A percentile compares a stretch with the other conserved stretches of the same genome.
These are phyloP conservation scores for Phaetusa simplex DNA, from an alignment of 2,113 vertebrate species.

Conservation along the genomic window DNA sequence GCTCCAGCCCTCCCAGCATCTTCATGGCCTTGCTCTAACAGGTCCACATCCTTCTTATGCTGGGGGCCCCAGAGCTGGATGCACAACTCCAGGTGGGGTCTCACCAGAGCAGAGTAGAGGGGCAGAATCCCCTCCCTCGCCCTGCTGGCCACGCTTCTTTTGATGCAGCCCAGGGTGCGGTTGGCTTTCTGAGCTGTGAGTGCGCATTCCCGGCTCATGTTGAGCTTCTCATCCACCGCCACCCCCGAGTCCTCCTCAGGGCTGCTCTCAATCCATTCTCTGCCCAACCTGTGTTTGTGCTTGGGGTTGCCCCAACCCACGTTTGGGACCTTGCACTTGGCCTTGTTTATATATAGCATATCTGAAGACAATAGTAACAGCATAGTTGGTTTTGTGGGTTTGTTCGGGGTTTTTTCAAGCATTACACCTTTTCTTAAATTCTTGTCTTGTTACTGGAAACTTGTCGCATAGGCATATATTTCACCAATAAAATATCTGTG, in stretches of 20 bases:
- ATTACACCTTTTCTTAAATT: not conserved
- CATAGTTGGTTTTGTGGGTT: not conserved
- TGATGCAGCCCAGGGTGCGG: not conserved
- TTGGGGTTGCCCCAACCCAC: not conserved
- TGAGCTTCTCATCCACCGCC: not conserved
- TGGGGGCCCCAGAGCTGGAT: no score
- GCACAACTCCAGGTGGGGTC: not conserved
- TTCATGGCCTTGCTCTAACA: no score
- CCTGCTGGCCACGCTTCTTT: not conserved
- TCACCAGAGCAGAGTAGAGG: not conserved
- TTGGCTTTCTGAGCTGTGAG: not conserved
- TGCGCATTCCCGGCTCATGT: not conserved
- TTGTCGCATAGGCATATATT: not conserved
- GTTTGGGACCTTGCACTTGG: not conserved
- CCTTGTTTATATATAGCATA: not conserved
- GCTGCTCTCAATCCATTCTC: not conserved
- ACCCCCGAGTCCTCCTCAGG: not conserved
- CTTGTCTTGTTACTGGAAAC: not conserved
- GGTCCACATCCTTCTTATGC: no score
- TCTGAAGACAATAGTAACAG: not conserved
- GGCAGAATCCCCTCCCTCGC: not conserved
- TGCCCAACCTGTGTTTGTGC: not conserved
- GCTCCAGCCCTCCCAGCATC: no score
- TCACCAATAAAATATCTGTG: not conserved
- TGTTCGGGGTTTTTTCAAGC: not conserved